A percentile compares a stretch with the other conserved stretches of the same genome.
phyloP scores from a whole-genome alignment of 2,113 vertebrate genomes.

The Rhodinocichla rosea region DNA sequence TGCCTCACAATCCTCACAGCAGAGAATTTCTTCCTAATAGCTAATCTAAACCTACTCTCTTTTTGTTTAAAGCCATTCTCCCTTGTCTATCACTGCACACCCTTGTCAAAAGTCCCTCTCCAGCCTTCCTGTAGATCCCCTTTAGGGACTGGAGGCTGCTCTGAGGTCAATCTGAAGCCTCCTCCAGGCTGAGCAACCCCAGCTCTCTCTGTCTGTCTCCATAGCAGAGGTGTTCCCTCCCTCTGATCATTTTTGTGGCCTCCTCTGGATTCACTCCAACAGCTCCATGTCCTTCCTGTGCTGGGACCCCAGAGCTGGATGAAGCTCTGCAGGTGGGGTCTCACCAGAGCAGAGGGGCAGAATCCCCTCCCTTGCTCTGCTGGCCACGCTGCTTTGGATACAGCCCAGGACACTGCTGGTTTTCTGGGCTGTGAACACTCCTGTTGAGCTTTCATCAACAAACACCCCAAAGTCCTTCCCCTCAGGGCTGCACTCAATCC shows the following conservation, averaged over 20 bases:
- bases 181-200: neutral
- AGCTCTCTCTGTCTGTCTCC: neutral
- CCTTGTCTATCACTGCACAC: too few relatives aligned
- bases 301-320: neutral
- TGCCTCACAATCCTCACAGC: neutral
- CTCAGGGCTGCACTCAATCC: neutral
- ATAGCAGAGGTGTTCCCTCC: fast-evolving
- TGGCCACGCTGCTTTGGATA: fast-evolving
- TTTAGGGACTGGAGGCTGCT: neutral
- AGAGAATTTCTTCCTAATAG: neutral
- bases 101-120: neutral
- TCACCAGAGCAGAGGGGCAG: neutral
- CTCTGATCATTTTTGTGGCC: neutral
- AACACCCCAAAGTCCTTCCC: neutral
- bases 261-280: neutral
- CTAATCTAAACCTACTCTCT: neutral
- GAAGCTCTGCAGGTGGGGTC: neutral
- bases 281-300: neutral
- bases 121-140: neutral
- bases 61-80: neutral
- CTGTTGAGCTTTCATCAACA: neutral
- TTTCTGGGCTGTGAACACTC: neutral
- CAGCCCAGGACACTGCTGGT: neutral
- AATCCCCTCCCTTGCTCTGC: neutral
- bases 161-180: neutral